These are phyloP conservation scores for Halichoeres trimaculatus DNA, from an alignment of 2,113 vertebrate genomes.

Conservation along the genomic window DNA sequence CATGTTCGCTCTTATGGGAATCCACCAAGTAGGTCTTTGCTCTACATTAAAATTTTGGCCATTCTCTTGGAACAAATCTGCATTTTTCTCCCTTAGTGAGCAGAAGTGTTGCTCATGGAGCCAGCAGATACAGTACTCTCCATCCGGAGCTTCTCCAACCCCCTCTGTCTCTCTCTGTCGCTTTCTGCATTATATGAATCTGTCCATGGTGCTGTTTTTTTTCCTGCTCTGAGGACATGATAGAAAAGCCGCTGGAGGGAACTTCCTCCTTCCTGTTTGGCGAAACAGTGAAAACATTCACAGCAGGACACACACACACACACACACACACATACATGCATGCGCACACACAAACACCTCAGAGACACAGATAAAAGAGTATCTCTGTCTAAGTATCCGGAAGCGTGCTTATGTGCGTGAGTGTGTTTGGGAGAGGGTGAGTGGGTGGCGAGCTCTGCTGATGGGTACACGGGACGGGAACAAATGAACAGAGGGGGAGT, in stretches of 20 bases:
- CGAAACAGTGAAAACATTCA: constrained; percentile 60
- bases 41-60: constrained; percentile 47
- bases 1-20: constrained; percentile 37
- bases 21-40: constrained; percentile 45
- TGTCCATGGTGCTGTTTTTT: constrained; percentile 1
- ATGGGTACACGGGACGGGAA: constrained; percentile 61
- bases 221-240: constrained; percentile 21
- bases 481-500: constrained; percentile 51
- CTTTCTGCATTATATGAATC: constrained; percentile 24
- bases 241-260: constrained; percentile 56
- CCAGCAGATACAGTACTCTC: constrained; percentile 2
- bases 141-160: background rate
- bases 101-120: constrained; percentile 18
- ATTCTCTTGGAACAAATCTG: constrained; percentile 17
- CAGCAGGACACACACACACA: constrained; percentile 22
- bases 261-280: constrained; percentile 73
- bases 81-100: background rate
- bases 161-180: background rate
- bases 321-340: constrained; percentile 18
- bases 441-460: constrained; percentile 52
- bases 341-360: constrained; percentile 23
- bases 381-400: constrained; percentile 68
- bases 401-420: constrained; percentile 35
- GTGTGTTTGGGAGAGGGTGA: constrained; percentile 9
- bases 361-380: constrained; percentile 61